A percentile compares a stretch with the other conserved stretches of the same genome.
These are phyloP conservation scores for Drosophila flavopinicola DNA, from an alignment of 2,888 invertebrate genomes.

Conservation along the genomic window DNA sequence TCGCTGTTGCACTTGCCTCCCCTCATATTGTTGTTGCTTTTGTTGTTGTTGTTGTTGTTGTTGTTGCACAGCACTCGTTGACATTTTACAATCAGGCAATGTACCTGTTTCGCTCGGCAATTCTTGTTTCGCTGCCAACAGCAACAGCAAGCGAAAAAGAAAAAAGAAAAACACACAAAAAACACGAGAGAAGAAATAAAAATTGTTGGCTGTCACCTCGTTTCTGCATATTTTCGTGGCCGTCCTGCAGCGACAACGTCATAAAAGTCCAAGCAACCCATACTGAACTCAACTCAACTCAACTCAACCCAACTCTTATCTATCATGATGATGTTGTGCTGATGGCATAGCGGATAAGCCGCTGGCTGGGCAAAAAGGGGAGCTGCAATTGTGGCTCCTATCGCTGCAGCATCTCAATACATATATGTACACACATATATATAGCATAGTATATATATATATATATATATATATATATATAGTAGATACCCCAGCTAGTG, in stretches of 20 bases:
- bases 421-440: constrained; percentile 12
- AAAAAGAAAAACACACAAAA: neutral
- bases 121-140: constrained; percentile 45
- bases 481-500: constrained; percentile 47
- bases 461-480: constrained; percentile 4
- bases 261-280: constrained; percentile 54
- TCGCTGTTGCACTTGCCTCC: constrained; percentile 30
- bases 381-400: constrained; percentile 30
- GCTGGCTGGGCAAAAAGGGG: constrained; percentile 9
- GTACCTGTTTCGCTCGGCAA: constrained; percentile 61
- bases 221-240: constrained; percentile 68
- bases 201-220: constrained; percentile 67
- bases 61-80: constrained; percentile 35
- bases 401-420: constrained; percentile 52
- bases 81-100: constrained; percentile 61
- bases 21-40: neutral
- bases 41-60: neutral
- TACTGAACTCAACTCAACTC: constrained; percentile 15
- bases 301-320: constrained; percentile 57
- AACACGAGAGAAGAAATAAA: constrained; percentile 40
- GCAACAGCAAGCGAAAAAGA: constrained; percentile 1
- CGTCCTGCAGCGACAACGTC: constrained; percentile 47
- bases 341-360: constrained; percentile 71
- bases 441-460: neutral
- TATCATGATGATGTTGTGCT: constrained; percentile 73